phyloP scores from a whole-genome alignment of 2,113 vertebrate species.

The Salvelinus alpinus region DNA sequence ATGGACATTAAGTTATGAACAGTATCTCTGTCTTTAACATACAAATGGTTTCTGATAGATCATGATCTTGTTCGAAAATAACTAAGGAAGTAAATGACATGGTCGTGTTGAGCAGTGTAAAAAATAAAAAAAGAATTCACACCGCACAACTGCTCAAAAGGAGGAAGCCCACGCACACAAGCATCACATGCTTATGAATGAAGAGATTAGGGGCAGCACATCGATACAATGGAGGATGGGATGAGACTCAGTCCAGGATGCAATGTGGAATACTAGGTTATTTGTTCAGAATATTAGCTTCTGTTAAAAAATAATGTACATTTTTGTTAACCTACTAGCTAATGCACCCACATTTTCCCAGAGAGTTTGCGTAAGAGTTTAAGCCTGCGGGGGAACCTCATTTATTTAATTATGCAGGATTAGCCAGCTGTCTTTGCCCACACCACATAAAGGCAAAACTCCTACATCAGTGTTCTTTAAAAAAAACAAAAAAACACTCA shows the following conservation, averaged over 20 bases:
- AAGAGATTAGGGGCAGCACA: neutral
- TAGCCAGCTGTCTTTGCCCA: constrained; percentile 26
- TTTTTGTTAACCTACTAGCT: neutral
- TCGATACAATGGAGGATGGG: neutral
- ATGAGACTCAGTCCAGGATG: neutral
- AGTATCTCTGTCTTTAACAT: too few relatives aligned
- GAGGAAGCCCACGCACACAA: neutral
- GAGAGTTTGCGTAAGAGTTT: constrained; percentile 27
- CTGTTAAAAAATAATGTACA: neutral
- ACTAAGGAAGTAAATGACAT: neutral
- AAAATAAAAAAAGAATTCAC: neutral
- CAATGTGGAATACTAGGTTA: neutral
- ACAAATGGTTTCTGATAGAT: too few relatives aligned
- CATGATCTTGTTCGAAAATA: neutral
- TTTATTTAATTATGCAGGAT: constrained; percentile 41
- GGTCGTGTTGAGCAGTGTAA: neutral
- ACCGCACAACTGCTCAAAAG: neutral
- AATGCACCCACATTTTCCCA: neutral
- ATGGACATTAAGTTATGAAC: too few relatives aligned
- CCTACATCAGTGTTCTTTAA: constrained; percentile 28
- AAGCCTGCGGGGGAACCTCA: constrained; percentile 23
- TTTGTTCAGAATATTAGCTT: neutral
- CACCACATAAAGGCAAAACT: constrained; percentile 30
- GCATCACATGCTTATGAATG: neutral
- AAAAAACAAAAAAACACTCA: neutral